Conservation (phyloP, 2,888 invertebrate genomes). For the Megaustenia siamemsis region DNA sequence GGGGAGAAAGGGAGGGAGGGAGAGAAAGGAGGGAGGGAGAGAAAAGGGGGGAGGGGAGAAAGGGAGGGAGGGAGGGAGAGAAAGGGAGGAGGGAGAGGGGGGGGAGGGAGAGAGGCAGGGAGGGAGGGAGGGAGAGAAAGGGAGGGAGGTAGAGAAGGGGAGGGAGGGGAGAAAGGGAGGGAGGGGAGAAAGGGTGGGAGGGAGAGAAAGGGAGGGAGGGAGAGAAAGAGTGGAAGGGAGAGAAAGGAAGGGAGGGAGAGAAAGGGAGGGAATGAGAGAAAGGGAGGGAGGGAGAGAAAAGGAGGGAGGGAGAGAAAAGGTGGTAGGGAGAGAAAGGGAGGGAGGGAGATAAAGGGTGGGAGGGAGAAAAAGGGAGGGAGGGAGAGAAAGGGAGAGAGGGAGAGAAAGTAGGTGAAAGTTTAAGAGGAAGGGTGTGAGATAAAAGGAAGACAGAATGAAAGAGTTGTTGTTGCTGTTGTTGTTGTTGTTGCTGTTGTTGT, state of each 20-base stretch:
- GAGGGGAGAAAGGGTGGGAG: neutral
- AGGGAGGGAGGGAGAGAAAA: constrained; percentile 23
- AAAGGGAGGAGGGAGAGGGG: constrained; percentile 11
- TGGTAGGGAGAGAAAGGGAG: neutral
- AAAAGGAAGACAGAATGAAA: neutral
- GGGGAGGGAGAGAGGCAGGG: too few relatives aligned
- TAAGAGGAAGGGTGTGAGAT: neutral
- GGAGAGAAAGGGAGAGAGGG: neutral
- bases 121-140: too few relatives aligned
- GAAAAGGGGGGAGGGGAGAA: too few relatives aligned
- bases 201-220: constrained; percentile 3
- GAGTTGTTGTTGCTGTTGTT: too few relatives aligned
- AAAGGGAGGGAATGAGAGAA: constrained; percentile 28
- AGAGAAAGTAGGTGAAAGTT: neutral
- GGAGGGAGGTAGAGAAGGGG: too few relatives aligned
- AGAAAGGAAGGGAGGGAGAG: too few relatives aligned
- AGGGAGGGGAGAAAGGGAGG: constrained; percentile 18
- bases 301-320: neutral
- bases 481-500: too few relatives aligned
- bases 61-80: constrained; percentile 26
- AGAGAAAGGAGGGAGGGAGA: too few relatives aligned
- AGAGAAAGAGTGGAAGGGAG: too few relatives aligned
- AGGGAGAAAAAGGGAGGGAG: neutral
- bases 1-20: too few relatives aligned
- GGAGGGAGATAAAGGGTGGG: too few relatives aligned